Percentiles rank a stretch among this genome's conserved stretches.
These are phyloP conservation scores for Ormyrus nitidulus DNA, from an alignment of 2,888 invertebrate genomes.

Conservation along the genomic window DNA sequence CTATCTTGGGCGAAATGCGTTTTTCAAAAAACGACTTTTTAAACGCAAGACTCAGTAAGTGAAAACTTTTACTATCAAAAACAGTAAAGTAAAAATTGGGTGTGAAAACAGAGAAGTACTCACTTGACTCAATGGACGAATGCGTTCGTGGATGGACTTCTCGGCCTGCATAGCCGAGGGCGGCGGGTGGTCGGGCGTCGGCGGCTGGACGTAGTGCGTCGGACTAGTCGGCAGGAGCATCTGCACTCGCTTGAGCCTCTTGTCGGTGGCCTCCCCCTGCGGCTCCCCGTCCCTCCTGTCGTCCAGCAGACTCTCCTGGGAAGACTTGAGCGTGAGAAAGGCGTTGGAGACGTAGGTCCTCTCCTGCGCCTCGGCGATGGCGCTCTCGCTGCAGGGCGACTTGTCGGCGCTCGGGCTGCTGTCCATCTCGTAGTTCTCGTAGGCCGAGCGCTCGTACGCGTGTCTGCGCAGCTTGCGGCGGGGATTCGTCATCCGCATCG, in stretches of 20 bases:
- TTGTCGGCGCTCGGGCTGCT: slow-evolving; percentile 74
- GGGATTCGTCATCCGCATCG: slow-evolving; percentile 85
- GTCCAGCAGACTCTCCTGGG: slow-evolving; percentile 80
- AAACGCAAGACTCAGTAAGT: too few relatives aligned
- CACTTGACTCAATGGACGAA: slow-evolving; percentile 93
- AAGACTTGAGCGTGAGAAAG: slow-evolving; percentile 78
- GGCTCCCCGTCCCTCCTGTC: slow-evolving; percentile 72
- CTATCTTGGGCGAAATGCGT: too few relatives aligned
- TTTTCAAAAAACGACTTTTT: too few relatives aligned
- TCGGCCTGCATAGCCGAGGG: slow-evolving; percentile 93
- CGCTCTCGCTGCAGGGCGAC: slow-evolving; percentile 74
- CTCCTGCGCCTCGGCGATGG: slow-evolving; percentile 64
- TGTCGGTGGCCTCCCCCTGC: slow-evolving; percentile 72
- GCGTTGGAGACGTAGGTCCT: slow-evolving; percentile 78
- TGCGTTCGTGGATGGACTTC: slow-evolving; percentile 91
- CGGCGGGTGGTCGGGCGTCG: slow-evolving; percentile 95
- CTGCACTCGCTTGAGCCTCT: slow-evolving; percentile 71
- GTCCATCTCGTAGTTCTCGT: slow-evolving; percentile 80
- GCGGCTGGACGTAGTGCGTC: slow-evolving; percentile 92
- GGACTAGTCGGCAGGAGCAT: slow-evolving; percentile 86
- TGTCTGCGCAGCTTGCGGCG: slow-evolving; percentile 82
- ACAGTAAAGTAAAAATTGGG: too few relatives aligned
- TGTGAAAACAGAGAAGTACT: slow-evolving; percentile 68
- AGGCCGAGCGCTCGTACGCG: slow-evolving; percentile 76
- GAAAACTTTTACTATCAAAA: too few relatives aligned